Evolutionary conservation across 1,140 invertebrate species (phyloP).

Genomic region (Triops cancriformis): DNA sequence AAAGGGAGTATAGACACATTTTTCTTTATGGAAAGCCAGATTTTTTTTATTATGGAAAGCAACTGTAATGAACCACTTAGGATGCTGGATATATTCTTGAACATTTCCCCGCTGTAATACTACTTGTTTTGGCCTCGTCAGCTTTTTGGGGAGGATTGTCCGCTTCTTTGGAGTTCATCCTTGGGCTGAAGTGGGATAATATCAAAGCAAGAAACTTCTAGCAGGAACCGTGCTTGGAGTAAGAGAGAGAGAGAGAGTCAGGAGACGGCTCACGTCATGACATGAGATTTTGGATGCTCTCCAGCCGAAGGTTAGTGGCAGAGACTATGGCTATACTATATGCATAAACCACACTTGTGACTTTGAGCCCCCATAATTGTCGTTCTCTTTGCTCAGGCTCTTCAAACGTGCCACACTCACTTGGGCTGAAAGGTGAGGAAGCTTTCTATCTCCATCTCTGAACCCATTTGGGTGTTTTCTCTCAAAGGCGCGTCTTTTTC

Average conservation of each 20-base stretch:
- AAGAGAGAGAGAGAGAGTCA: not conserved
- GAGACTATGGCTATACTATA: not conserved
- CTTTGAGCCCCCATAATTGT: not conserved
- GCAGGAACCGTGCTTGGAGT: not conserved
- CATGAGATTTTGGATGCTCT: slow-evolving; percentile 1
- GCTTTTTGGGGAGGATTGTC: not conserved
- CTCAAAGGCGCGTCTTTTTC: not conserved
- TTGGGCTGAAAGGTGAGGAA: not conserved
- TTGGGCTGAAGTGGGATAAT: not conserved
- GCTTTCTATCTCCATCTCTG: not conserved
- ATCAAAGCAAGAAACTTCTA: not conserved
- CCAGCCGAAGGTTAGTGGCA: not conserved
- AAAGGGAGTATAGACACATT: too few relatives aligned
- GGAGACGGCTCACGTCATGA: not conserved
- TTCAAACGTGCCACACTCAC: not conserved
- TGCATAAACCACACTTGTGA: slow-evolving; percentile 10
- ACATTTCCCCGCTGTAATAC: not conserved
- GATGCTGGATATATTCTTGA: not conserved
- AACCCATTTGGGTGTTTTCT: not conserved
- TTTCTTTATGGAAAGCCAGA: too few relatives aligned
- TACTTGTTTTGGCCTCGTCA: not conserved
- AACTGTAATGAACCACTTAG: not conserved
- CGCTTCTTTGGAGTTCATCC: not conserved
- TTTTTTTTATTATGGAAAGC: not conserved
- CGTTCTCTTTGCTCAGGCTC: not conserved